These are phyloP conservation scores for Neosalanx taihuensis DNA, from an alignment of 2,797 vertebrate species.

Conservation along the genomic window DNA sequence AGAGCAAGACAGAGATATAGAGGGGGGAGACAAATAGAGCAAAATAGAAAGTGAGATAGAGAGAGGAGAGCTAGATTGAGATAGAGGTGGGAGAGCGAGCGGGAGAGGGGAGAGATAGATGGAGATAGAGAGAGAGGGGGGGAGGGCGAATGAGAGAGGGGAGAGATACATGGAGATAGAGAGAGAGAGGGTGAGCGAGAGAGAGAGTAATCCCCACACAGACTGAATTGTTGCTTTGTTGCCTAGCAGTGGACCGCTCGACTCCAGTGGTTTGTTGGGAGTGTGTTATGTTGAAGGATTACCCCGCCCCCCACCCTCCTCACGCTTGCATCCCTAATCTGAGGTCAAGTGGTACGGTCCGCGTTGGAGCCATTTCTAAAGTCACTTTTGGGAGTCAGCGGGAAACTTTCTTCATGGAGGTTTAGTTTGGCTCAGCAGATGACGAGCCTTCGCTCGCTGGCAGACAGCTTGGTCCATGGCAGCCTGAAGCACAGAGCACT, in stretches of 20 bases:
- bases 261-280: constrained; percentile 30
- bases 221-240: constrained; percentile 38
- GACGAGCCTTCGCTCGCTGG: no score
- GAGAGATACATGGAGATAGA: constrained; percentile 22
- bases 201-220: constrained; percentile 40
- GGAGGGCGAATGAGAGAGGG: not conserved
- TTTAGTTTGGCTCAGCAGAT: not conserved
- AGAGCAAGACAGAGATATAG: no score
- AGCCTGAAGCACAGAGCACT: not conserved
- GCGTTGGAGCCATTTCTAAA: constrained; percentile 28
- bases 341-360: constrained; percentile 50
- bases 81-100: not conserved
- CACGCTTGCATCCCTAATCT: constrained; percentile 37
- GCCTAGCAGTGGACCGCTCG: constrained; percentile 43
- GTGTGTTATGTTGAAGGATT: constrained; percentile 37
- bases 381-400: constrained; percentile 32
- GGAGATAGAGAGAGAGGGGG: not conserved
- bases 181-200: constrained; percentile 5
- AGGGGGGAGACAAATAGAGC: not conserved
- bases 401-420: constrained; percentile 14
- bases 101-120: not conserved
- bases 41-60: not conserved
- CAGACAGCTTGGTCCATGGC: not conserved
- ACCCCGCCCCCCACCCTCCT: constrained; percentile 27
- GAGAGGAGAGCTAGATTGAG: not conserved